Conservation (phyloP, 2,113 vertebrate genomes). For the Athene cunicularia region DNA sequence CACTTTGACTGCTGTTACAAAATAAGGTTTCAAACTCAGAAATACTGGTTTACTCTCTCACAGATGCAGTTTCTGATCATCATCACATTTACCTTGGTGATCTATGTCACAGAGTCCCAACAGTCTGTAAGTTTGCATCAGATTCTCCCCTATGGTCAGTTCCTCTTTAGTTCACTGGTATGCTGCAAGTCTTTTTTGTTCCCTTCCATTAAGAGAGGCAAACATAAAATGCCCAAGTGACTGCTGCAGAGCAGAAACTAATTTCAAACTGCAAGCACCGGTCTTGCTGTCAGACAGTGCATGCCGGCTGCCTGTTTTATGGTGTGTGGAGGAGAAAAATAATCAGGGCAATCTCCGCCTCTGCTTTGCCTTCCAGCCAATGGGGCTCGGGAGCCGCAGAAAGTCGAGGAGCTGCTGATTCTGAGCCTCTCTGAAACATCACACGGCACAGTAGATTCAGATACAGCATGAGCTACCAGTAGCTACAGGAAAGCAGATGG, state of each 20-base stretch:
- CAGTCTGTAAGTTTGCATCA: not conserved
- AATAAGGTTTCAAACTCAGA: not conserved
- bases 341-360: conserved; percentile 63
- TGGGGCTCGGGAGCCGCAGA: not conserved
- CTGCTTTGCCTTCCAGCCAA: conserved; percentile 68
- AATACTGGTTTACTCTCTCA: conserved; percentile 7
- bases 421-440: not conserved
- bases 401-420: conserved; percentile 9
- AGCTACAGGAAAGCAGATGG: not conserved
- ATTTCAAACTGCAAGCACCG: conserved; percentile 2
- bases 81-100: not conserved
- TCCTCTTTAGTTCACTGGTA: not conserved
- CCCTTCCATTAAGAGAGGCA: not conserved
- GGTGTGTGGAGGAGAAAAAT: conserved; percentile 20
- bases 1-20: not conserved
- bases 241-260: not conserved
- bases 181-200: not conserved
- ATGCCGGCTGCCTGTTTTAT: conserved; percentile 42
- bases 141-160: not conserved
- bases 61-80: not conserved
- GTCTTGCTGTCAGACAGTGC: not conserved
- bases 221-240: not conserved
- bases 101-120: not conserved
- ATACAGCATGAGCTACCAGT: not conserved
- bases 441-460: not conserved